phyloP scores from a whole-genome alignment of 2,797 vertebrate genomes.

The Geotrypetes seraphini region DNA sequence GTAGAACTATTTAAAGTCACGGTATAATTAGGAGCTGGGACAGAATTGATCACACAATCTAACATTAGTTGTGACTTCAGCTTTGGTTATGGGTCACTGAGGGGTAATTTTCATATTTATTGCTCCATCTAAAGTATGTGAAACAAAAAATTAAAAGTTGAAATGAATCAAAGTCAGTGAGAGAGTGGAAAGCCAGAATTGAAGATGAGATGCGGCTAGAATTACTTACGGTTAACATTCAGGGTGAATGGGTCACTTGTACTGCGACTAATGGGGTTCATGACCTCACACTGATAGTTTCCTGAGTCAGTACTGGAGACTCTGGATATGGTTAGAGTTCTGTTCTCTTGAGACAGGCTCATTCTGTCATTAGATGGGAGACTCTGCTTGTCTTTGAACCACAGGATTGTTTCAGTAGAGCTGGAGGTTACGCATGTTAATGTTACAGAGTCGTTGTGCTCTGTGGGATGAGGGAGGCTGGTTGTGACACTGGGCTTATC shows the following conservation, averaged over 20 bases:
- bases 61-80: no score
- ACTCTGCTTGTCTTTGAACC: background rate
- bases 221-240: background rate
- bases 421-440: background rate
- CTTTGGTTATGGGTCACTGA: no score
- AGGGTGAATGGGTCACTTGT: slow-evolving; percentile 1
- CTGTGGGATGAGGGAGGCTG: background rate
- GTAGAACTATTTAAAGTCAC: no score
- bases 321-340: background rate
- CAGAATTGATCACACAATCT: no score
- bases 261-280: background rate
- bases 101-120: no score
- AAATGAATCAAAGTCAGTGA: no score
- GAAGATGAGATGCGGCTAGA: no score
- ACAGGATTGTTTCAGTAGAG: background rate
- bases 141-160: no score
- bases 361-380: background rate
- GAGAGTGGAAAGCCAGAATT: background rate
- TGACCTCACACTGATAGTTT: background rate
- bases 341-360: background rate
- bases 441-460: background rate
- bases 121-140: no score
- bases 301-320: background rate
- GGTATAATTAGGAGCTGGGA: no score
- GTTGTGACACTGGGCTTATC: background rate